These are phyloP conservation scores for Hippocampus comes DNA, from an alignment of 2,113 vertebrate genomes.

Conservation along the genomic window DNA sequence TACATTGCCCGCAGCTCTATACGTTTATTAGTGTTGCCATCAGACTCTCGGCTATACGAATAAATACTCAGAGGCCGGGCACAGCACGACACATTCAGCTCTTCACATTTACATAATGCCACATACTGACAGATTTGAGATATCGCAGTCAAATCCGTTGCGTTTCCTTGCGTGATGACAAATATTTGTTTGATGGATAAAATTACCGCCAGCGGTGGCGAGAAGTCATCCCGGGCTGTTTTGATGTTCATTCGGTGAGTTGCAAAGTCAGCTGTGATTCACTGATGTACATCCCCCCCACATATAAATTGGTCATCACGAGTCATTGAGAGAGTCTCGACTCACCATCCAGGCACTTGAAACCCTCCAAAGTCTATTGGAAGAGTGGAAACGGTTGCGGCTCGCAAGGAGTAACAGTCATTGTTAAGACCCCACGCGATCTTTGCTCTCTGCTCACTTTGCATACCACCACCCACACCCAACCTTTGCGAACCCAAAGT, in stretches of 20 bases:
- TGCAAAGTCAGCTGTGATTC: background rate
- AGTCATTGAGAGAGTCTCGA: background rate
- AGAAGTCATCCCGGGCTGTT: no score
- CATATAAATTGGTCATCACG: background rate
- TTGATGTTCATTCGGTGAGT: background rate
- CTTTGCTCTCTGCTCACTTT: no score
- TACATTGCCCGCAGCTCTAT: constrained; percentile 2
- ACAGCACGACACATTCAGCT: background rate
- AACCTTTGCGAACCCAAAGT: no score
- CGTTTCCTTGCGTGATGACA: background rate
- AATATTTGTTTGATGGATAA: background rate
- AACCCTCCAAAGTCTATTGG: background rate
- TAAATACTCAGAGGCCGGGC: constrained; percentile 5
- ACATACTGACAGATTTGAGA: background rate
- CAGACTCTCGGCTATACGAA: constrained; percentile 20
- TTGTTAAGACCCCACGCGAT: no score
- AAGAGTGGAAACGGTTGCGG: background rate
- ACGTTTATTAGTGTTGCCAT: constrained; percentile 24
- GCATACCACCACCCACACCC: no score
- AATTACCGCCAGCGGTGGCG: background rate
- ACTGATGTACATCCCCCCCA: background rate
- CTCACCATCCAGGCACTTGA: background rate
- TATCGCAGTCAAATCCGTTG: background rate
- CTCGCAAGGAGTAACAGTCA: no score
- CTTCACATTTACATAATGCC: constrained; percentile 1